Base-by-base conservation (phyloP, 1,140 invertebrate genomes). In the Schlechtendalia chinensis region DNA sequence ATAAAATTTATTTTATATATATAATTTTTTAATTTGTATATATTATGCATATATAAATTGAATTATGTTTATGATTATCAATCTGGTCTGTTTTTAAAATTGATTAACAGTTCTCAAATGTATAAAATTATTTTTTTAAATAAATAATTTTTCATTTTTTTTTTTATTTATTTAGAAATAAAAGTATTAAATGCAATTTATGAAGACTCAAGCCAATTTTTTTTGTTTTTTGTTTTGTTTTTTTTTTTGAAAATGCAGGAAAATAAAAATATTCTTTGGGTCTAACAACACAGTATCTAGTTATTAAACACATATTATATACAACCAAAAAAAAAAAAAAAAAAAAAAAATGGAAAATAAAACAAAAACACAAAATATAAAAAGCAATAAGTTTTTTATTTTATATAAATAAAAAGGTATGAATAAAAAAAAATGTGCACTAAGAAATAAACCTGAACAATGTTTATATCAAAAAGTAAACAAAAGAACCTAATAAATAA, bases 401-500 rank as follows among this genome's bases (percentile, higher is more conserved):
- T 47, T 63, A 61, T 75, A 58, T 79, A 61, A 79, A 79, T 79
- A 79, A 79, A 79, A 77, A 79, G 63, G 58, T 59, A 61, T 79
- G 56, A 79, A 63, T 79, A 79, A 79, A 75, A 79, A 75, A 69
- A 79, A 79, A 79, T 79, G 75, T 79, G 75, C 75, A 79, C 75
- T 79, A 79, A 79, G 75, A 79, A 79, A 61, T 79, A 79, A 79
- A 79, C 75, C 75, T 50, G 75, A 79, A 79, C 75, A 79, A 79
- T 79, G 58, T 79, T 79, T 79, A 79, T 61, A 79, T 79, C 53
- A 63, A 79, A 79, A 79, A 79, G 39, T 79, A 79, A 79, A 79
- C 75, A 79, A 79, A 79, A 79, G 22, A 79, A 61, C 75, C 75
- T 79, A 79, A 79, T 79, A 79, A 79, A 79, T 79, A 79, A 79